phyloP scores from a whole-genome alignment of 2,888 invertebrate species.

The Drosophila mimica region DNA sequence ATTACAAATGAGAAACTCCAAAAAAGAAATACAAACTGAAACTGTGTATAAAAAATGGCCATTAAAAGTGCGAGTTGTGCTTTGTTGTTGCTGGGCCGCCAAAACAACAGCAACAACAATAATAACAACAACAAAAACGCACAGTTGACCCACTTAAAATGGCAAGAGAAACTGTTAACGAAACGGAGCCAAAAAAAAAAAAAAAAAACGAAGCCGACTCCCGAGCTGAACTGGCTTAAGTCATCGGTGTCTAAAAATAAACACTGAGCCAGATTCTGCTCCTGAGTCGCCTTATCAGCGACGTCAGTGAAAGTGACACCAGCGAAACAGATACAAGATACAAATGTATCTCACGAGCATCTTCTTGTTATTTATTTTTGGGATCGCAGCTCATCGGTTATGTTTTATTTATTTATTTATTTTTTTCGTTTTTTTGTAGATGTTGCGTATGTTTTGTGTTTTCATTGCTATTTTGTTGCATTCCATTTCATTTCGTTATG shows the following conservation, averaged over 20 bases:
- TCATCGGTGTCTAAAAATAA: constrained; percentile 71
- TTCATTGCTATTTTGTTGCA: constrained; percentile 11
- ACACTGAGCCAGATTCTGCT: constrained; percentile 62
- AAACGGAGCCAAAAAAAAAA: constrained; percentile 27
- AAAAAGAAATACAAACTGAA: constrained; percentile 15
- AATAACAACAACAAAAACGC: constrained; percentile 9
- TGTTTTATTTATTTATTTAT: background rate
- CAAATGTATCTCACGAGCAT: constrained; percentile 13
- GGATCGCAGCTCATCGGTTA: constrained; percentile 18
- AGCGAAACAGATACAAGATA: constrained; percentile 10
- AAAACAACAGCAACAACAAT: constrained; percentile 20
- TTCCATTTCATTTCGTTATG: constrained; percentile 39
- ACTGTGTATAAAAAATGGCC: constrained; percentile 32
- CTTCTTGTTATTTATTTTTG: background rate
- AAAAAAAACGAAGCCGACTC: constrained; percentile 11
- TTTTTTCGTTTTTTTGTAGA: constrained; percentile 4
- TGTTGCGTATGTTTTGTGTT: constrained; percentile 2
- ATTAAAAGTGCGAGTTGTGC: constrained; percentile 67
- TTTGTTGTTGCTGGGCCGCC: constrained; percentile 29
- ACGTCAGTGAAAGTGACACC: constrained; percentile 80
- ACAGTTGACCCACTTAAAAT: constrained; percentile 73
- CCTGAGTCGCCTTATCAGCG: constrained; percentile 33
- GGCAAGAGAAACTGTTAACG: constrained; percentile 71
- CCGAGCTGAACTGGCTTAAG: constrained; percentile 42
- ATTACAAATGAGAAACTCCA: constrained; percentile 71